A percentile compares a stretch with the other conserved stretches of the same genome.
Evolutionary conservation across 2,113 vertebrate genomes (phyloP).

Genomic region (Aldabrachelys gigantea): DNA sequence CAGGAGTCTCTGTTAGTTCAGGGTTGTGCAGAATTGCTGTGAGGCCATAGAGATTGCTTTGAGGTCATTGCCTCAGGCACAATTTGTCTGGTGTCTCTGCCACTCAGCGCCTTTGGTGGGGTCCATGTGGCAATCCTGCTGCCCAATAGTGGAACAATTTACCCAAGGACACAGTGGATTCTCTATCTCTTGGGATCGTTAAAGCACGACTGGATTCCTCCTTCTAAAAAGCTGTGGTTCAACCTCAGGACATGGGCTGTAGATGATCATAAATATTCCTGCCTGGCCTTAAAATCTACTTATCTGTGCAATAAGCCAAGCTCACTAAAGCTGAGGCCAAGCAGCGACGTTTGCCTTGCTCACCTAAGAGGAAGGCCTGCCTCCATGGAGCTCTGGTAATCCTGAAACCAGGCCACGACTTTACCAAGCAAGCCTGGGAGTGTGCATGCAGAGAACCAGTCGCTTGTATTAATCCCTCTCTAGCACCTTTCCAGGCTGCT

Average conservation of each 20-base stretch:
- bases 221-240: too few species aligned
- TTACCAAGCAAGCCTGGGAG: rapidly evolving
- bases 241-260: not conserved
- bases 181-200: not conserved
- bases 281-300: rapidly evolving
- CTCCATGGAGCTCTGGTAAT: not conserved
- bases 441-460: rapidly evolving
- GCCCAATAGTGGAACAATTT: not conserved
- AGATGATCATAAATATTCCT: not conserved
- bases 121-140: not conserved
- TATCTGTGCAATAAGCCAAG: not conserved
- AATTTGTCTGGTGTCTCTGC: not conserved
- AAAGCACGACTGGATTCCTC: not conserved
- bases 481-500: rapidly evolving
- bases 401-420: not conserved
- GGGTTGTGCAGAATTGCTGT: too few species aligned
- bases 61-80: not conserved
- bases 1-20: not conserved
- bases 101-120: too few species aligned
- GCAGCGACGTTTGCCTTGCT: not conserved
- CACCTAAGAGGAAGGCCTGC: not conserved
- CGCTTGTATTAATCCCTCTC: not conserved
- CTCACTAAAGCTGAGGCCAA: not conserved
- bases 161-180: not conserved
- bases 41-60: not conserved